These are phyloP conservation scores for Ctenosaura bakeri DNA, from an alignment of 2,797 vertebrate species.

Conservation along the genomic window DNA sequence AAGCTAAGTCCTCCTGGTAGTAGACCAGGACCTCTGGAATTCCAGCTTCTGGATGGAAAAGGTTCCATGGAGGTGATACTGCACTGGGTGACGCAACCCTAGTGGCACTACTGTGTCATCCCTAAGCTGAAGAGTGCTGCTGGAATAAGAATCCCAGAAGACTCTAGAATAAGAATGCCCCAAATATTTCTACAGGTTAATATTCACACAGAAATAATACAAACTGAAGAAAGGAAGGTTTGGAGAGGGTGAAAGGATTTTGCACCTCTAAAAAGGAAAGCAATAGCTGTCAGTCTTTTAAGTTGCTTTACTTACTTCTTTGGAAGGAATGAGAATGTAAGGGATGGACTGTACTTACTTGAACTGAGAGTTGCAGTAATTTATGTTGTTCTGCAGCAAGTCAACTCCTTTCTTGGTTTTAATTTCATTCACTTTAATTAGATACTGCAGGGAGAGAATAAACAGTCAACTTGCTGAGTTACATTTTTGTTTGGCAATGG, in stretches of 20 bases:
- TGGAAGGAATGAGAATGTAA: background rate
- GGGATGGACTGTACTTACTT: constrained; percentile 78
- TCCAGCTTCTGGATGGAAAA: too few species aligned
- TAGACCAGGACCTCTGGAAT: too few species aligned
- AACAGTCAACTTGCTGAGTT: constrained; percentile 2
- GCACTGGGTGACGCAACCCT: too few species aligned
- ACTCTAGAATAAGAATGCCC: background rate
- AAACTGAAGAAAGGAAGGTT: background rate
- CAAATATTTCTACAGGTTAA: background rate
- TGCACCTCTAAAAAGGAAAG: background rate
- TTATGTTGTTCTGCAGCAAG: constrained; percentile 89
- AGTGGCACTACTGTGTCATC: too few species aligned
- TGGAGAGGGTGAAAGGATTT: background rate
- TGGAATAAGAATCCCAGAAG: background rate
- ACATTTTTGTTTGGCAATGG: background rate
- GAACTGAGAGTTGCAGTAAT: constrained; percentile 88
- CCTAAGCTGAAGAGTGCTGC: too few species aligned
- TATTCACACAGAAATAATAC: background rate
- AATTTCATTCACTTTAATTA: constrained; percentile 85
- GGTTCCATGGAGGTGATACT: too few species aligned
- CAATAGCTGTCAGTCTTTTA: background rate
- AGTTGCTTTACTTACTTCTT: background rate
- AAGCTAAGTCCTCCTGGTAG: too few species aligned
- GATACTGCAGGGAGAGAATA: constrained; percentile 74
- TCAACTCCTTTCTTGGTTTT: constrained; percentile 85